Conservation (phyloP, 2,797 vertebrate species). For the Karalla daura region DNA sequence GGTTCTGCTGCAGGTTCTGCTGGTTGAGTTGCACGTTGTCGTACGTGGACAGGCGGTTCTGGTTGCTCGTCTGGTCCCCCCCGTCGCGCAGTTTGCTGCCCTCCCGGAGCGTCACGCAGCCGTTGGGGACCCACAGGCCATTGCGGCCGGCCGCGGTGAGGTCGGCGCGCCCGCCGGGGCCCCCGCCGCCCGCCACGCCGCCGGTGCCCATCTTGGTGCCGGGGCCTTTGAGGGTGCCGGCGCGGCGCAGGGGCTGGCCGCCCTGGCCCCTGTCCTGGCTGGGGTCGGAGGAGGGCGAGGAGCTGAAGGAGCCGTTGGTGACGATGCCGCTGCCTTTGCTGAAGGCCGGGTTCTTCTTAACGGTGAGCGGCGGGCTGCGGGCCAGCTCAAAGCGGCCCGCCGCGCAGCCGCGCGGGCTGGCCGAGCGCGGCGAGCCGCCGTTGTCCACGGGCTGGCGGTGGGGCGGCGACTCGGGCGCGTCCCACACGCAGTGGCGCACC, state of each 20-base stretch:
- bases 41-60: slow-evolving; percentile 96
- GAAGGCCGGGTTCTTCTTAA: slow-evolving; percentile 97
- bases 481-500: slow-evolving; percentile 90
- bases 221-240: slow-evolving; percentile 86
- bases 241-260: slow-evolving; percentile 84
- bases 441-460: slow-evolving; percentile 84
- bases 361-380: slow-evolving; percentile 90
- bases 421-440: slow-evolving; percentile 86
- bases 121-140: slow-evolving; percentile 88
- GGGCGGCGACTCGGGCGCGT: slow-evolving; percentile 87
- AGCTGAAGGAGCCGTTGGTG: slow-evolving; percentile 98
- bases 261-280: slow-evolving; percentile 89
- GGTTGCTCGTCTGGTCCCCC: slow-evolving; percentile 80
- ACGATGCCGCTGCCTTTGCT: slow-evolving; percentile 97
- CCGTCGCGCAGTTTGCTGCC: slow-evolving; percentile 83
- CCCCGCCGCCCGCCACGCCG: slow-evolving; percentile 86
- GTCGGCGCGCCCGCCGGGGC: slow-evolving; percentile 76
- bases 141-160: slow-evolving; percentile 82
- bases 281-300: slow-evolving; percentile 81
- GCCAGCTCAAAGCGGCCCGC: slow-evolving; percentile 85
- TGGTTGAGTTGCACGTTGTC: slow-evolving; percentile 97
- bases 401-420: slow-evolving; percentile 88
- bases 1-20: slow-evolving; percentile 75
- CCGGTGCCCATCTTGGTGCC: slow-evolving; percentile 97
- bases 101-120: slow-evolving; percentile 90